These are phyloP conservation scores for Cheilosia impressa DNA, from an alignment of 2,888 invertebrate genomes.

Conservation along the genomic window DNA sequence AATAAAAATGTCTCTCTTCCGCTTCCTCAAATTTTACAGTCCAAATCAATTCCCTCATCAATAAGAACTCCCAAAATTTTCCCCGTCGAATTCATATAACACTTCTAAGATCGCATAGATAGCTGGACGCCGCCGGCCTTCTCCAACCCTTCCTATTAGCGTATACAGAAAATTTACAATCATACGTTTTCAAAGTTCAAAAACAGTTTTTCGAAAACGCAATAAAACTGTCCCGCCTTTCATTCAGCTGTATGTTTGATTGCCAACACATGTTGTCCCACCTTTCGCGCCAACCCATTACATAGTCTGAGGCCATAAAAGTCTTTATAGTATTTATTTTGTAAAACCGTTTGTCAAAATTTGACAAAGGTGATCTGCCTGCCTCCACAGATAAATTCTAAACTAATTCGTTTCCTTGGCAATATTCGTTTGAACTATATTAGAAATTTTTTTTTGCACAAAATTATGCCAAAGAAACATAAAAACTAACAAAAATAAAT, in stretches of 20 bases:
- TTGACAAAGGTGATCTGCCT: slow-evolving; percentile 48
- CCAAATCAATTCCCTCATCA: too few relatives aligned
- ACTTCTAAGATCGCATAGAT: not conserved
- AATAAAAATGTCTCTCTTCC: too few relatives aligned
- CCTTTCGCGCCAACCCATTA: slow-evolving; percentile 47
- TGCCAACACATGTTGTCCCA: slow-evolving; percentile 60
- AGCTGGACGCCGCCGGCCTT: not conserved
- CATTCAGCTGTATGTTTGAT: slow-evolving; percentile 36
- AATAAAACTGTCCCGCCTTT: slow-evolving; percentile 48
- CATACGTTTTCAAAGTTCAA: not conserved
- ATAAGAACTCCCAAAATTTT: not conserved
- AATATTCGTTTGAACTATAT: slow-evolving; percentile 4
- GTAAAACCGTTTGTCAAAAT: slow-evolving; percentile 44
- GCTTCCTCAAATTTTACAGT: not conserved
- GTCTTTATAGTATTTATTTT: slow-evolving; percentile 42
- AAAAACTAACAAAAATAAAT: slow-evolving; percentile 23
- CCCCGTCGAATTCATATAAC: not conserved
- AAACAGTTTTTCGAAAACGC: slow-evolving; percentile 2
- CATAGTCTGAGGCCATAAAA: slow-evolving; percentile 56
- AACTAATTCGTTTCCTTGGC: slow-evolving; percentile 31
- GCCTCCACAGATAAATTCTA: slow-evolving; percentile 23
- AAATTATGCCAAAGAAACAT: slow-evolving; percentile 40
- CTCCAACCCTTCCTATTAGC: not conserved
- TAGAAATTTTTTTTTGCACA: slow-evolving; percentile 27
- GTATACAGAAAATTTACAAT: not conserved